Conservation (phyloP, 2,888 invertebrate genomes). For the Agrotis clavis region DNA sequence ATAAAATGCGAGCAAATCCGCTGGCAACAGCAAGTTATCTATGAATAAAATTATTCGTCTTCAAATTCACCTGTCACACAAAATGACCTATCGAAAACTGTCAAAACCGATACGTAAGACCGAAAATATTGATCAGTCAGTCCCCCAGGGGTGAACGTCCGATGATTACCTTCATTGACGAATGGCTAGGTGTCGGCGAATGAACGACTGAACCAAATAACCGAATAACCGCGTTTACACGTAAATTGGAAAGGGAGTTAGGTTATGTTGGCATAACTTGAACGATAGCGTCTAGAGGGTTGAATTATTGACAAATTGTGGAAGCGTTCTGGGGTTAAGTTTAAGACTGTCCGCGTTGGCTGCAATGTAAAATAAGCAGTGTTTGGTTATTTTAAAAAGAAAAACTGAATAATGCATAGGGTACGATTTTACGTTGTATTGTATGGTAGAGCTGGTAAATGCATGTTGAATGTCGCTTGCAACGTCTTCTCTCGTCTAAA, state of each 20-base stretch:
- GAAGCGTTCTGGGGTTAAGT: slow-evolving; percentile 13
- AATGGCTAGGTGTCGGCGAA: slow-evolving; percentile 66
- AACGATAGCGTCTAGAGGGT: slow-evolving; percentile 21
- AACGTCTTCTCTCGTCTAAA: background rate
- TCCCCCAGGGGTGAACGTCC: slow-evolving; percentile 72
- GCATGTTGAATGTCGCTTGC: background rate
- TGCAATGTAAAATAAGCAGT: background rate
- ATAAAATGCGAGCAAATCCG: too few species aligned
- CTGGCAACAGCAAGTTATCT: too few species aligned
- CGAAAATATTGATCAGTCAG: slow-evolving; percentile 79
- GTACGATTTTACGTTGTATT: background rate
- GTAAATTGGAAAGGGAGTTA: slow-evolving; percentile 52
- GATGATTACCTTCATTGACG: slow-evolving; percentile 79
- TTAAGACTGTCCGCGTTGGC: background rate
- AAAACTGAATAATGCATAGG: background rate
- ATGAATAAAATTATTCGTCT: background rate
- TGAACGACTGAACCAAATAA: slow-evolving; percentile 60
- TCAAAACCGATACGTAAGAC: slow-evolving; percentile 76
- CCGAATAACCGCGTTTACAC: slow-evolving; percentile 52
- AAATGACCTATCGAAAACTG: slow-evolving; percentile 69
- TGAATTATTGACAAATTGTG: slow-evolving; percentile 31
- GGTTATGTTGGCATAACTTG: slow-evolving; percentile 52
- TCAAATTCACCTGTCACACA: slow-evolving; percentile 35
- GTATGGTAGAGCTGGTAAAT: too few species aligned
- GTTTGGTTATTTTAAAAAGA: background rate